phyloP scores from a whole-genome alignment of 2,888 invertebrate genomes.

The Hipparchia sbordonii region DNA sequence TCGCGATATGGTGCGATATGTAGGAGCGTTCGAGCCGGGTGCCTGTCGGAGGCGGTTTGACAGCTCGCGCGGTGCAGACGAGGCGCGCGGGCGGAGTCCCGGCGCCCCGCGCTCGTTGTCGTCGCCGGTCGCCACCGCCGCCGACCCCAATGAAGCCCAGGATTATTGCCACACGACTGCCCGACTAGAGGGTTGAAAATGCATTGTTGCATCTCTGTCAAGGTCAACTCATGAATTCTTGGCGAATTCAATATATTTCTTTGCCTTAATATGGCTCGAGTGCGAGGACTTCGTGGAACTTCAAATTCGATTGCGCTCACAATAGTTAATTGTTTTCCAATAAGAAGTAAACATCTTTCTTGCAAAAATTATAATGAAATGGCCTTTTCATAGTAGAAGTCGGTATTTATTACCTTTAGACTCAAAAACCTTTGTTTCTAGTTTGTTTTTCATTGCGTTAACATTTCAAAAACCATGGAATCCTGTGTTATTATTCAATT shows the following conservation, averaged over 20 bases:
- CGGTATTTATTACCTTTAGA: not conserved
- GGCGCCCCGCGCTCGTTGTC: conserved; percentile 54
- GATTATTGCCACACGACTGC: conserved; percentile 68
- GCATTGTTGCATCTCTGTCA: conserved; percentile 70
- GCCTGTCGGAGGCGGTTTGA: conserved; percentile 82
- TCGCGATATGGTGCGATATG: conserved; percentile 64
- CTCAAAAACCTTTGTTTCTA: not conserved
- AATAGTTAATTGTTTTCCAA: not conserved
- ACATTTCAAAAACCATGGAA: not conserved
- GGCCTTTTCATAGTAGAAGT: too few species aligned
- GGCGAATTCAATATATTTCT: conserved; percentile 37
- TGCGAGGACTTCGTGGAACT: conserved; percentile 29
- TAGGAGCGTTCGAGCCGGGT: conserved; percentile 77
- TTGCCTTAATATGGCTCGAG: conserved; percentile 26
- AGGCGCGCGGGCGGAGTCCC: conserved; percentile 65
- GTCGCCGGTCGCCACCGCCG: conserved; percentile 54
- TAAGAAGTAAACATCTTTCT: not conserved
- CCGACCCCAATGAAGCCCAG: conserved; percentile 61
- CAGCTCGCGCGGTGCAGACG: conserved; percentile 71
- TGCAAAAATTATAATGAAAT: not conserved
- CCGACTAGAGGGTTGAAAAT: conserved; percentile 75
- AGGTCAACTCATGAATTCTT: conserved; percentile 61
- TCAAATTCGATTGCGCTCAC: conserved; percentile 18
- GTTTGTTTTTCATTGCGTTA: not conserved
- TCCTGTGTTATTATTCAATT: not conserved